phyloP scores from a whole-genome alignment of 2,113 vertebrate species.

The Pelusios castaneus region DNA sequence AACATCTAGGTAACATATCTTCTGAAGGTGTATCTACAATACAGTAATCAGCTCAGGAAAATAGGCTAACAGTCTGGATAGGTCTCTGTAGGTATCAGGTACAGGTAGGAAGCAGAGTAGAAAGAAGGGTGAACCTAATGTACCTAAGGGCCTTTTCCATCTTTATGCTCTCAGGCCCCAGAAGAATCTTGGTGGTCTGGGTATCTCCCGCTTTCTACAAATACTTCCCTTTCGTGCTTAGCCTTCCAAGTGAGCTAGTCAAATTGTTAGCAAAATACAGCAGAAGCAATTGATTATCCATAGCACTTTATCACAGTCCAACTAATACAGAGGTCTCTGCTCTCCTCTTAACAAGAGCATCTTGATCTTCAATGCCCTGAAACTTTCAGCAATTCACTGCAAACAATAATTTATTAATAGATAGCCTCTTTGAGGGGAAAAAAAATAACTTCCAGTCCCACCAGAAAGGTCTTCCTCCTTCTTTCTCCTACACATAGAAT shows the following conservation, averaged over 20 bases:
- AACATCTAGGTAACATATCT: not conserved
- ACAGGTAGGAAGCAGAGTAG: not conserved
- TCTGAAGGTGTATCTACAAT: not conserved
- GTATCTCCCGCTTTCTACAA: not conserved
- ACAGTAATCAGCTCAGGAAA: not conserved
- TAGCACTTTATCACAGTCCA: accelerated
- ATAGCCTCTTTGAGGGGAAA: not conserved
- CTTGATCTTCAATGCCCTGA: not conserved
- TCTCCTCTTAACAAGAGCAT: not conserved
- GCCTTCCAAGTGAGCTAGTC: not conserved
- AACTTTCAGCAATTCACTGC: too few species aligned
- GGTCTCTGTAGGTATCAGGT: not conserved
- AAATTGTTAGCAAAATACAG: not conserved
- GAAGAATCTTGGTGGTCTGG: not conserved
- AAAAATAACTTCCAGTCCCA: not conserved
- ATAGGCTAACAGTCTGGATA: not conserved
- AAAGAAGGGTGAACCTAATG: not conserved
- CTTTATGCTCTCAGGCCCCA: not conserved
- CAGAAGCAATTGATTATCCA: not conserved
- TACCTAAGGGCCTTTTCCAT: not conserved
- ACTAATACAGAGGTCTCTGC: not conserved
- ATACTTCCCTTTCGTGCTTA: not conserved
- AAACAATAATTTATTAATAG: not conserved
- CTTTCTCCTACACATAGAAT: not conserved
- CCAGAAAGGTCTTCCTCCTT: not conserved